Conservation (phyloP, 2,797 vertebrate genomes). For the Protonibea diacanthus region DNA sequence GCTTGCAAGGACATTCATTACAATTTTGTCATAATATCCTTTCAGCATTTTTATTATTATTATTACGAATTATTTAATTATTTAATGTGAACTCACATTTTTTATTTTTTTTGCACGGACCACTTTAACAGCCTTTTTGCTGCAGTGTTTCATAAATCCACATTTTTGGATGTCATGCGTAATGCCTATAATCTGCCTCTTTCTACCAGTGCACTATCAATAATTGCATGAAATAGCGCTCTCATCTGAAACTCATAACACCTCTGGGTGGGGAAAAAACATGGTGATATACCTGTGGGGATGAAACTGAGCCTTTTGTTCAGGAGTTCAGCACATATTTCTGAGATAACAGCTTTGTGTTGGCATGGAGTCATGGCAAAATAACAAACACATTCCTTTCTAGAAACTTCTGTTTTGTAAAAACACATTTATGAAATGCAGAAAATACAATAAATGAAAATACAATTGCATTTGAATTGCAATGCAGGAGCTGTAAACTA, state of each 20-base stretch:
- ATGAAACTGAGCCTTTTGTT: slow-evolving; percentile 41
- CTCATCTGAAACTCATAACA: slow-evolving; percentile 37
- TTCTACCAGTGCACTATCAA: slow-evolving; percentile 21
- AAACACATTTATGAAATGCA: slow-evolving; percentile 10
- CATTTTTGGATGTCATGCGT: slow-evolving; percentile 33
- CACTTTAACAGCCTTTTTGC: slow-evolving; percentile 11
- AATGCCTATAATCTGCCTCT: slow-evolving; percentile 35
- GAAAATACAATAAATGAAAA: not conserved
- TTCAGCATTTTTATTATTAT: slow-evolving; percentile 30
- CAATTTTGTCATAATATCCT: slow-evolving; percentile 11
- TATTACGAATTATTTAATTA: not conserved
- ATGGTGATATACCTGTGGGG: slow-evolving; percentile 5
- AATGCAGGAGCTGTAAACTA: not conserved
- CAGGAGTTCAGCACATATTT: slow-evolving; percentile 22
- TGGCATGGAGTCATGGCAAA: slow-evolving; percentile 13
- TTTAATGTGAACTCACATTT: slow-evolving; percentile 24
- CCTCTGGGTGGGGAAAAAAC: slow-evolving; percentile 25
- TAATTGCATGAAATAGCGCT: slow-evolving; percentile 52
- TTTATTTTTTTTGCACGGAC: not conserved
- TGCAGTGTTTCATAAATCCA: slow-evolving; percentile 37
- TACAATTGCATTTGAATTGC: slow-evolving; percentile 11
- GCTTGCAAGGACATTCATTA: slow-evolving; percentile 34
- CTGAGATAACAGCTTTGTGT: slow-evolving; percentile 13
- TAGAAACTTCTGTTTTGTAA: not conserved
- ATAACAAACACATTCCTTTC: slow-evolving; percentile 16